Evolutionary conservation across 1,140 invertebrate species (phyloP).

Genomic region (Tribolium madens): DNA sequence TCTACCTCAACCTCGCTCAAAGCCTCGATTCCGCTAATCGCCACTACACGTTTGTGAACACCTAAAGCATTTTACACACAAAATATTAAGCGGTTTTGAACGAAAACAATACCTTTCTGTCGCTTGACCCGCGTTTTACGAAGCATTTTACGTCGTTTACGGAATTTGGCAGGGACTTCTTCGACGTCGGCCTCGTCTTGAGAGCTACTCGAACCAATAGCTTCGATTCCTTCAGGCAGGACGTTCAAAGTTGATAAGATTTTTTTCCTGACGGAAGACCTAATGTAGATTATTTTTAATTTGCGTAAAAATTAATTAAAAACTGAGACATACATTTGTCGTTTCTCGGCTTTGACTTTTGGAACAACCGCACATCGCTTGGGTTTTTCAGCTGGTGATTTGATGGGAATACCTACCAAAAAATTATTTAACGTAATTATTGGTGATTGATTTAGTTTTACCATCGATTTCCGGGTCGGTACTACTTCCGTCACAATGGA

Average conservation of each 20-base stretch:
- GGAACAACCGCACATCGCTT: conserved; percentile 48
- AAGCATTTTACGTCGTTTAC: conserved; percentile 63
- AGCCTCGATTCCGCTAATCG: conserved; percentile 54
- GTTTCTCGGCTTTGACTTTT: conserved; percentile 55
- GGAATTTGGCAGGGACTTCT: conserved; percentile 57
- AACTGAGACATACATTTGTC: conserved; percentile 49
- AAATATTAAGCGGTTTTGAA: neutral
- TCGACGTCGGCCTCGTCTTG: conserved; percentile 63
- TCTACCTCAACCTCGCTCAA: conserved; percentile 62
- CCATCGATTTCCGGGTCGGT: conserved; percentile 62
- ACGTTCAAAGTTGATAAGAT: conserved; percentile 54
- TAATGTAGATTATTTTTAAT: neutral
- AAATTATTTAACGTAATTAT: too few relatives aligned
- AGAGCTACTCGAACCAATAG: conserved; percentile 61
- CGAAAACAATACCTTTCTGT: conserved; percentile 52
- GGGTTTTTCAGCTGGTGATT: conserved; percentile 48
- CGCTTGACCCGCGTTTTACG: conserved; percentile 61
- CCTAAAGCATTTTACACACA: conserved; percentile 23
- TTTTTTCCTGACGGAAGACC: conserved; percentile 56
- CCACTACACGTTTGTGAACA: conserved; percentile 42
- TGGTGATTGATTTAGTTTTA: conserved; percentile 23
- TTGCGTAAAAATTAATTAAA: neutral
- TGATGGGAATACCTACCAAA: conserved; percentile 53
- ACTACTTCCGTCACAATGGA: conserved; percentile 59
- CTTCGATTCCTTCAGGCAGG: conserved; percentile 60